These are phyloP conservation scores for Ophiodon elongatus DNA, from an alignment of 2,113 vertebrate genomes.

Conservation along the genomic window DNA sequence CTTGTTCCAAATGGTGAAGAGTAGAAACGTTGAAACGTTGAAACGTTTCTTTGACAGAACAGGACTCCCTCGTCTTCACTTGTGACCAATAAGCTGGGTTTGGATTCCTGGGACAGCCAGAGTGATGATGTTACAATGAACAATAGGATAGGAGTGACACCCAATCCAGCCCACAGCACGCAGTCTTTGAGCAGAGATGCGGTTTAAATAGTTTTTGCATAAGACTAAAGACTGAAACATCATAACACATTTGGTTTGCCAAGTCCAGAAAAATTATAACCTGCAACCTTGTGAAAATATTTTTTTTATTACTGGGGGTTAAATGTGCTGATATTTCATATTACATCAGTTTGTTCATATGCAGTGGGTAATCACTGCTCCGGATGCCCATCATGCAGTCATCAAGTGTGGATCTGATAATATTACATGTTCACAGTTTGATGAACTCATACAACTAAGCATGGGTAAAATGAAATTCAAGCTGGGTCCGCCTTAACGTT, in stretches of 20 bases:
- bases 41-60: neutral
- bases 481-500: constrained; percentile 5
- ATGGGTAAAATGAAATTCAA: constrained; percentile 64
- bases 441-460: constrained; percentile 40
- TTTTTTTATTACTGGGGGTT: neutral
- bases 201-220: neutral
- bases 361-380: constrained; percentile 68
- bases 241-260: neutral
- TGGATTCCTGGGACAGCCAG: constrained; percentile 40
- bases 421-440: constrained; percentile 67
- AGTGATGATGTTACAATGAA: constrained; percentile 57
- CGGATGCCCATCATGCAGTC: constrained; percentile 41
- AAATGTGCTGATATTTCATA: neutral
- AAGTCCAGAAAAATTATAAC: neutral
- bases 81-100: constrained; percentile 44
- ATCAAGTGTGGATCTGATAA: constrained; percentile 54
- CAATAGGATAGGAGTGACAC: constrained; percentile 72
- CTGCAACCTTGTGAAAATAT: neutral
- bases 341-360: neutral
- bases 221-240: constrained; percentile 18
- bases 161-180: constrained; percentile 58
- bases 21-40: neutral
- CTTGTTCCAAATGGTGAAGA: constrained; percentile 23
- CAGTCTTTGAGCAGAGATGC: constrained; percentile 33
- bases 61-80: constrained; percentile 26